phyloP scores from a whole-genome alignment of 2,113 vertebrate species.

The Lates calcarifer region DNA sequence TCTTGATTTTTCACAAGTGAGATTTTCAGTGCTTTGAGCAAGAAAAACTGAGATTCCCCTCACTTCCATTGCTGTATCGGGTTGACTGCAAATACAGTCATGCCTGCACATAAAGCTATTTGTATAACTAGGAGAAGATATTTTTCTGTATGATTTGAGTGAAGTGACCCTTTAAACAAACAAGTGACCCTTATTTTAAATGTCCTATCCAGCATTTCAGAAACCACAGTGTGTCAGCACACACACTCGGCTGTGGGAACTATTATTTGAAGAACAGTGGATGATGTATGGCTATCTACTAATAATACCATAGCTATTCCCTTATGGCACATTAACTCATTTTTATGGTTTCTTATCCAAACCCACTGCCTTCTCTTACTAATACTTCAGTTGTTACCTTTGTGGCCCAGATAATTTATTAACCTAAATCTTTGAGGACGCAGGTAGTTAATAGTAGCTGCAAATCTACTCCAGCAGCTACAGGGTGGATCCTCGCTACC shows the following conservation, averaged over 20 bases:
- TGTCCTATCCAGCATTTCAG: not conserved
- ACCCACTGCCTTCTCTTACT: slow-evolving; percentile 9
- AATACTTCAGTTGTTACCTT: slow-evolving; percentile 19
- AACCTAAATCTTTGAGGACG: slow-evolving; percentile 27
- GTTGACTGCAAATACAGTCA: not conserved
- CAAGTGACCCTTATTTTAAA: not conserved
- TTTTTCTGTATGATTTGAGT: not conserved
- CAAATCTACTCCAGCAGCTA: slow-evolving; percentile 23
- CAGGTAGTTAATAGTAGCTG: slow-evolving; percentile 29
- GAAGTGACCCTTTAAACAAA: not conserved
- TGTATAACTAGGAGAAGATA: not conserved
- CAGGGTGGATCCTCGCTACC: not conserved
- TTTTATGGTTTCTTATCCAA: slow-evolving; percentile 44
- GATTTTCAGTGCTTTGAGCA: not conserved
- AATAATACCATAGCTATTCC: slow-evolving; percentile 7
- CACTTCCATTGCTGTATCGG: not conserved
- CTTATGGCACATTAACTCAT: slow-evolving; percentile 43
- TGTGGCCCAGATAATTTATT: slow-evolving; percentile 38
- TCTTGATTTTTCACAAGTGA: not conserved
- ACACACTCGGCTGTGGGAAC: not conserved
- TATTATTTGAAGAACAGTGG: not conserved
- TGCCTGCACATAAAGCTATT: no score
- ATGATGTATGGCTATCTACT: slow-evolving; percentile 32
- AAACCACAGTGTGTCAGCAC: not conserved
- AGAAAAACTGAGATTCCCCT: not conserved